phyloP scores from a whole-genome alignment of 2,113 vertebrate species.

The Micronycteris hirsuta region DNA sequence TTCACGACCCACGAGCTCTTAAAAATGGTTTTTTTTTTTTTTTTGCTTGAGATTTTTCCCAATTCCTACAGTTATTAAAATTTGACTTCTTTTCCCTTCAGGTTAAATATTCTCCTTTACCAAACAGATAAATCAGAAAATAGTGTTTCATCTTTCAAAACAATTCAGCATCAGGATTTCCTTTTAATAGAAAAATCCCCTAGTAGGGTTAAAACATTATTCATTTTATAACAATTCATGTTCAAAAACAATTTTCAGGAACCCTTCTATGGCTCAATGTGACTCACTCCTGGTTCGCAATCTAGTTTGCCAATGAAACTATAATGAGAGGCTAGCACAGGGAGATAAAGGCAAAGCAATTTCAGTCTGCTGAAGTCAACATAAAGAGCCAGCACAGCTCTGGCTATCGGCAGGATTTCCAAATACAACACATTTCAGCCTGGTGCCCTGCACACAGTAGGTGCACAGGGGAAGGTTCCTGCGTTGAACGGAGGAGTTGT shows the following conservation, averaged over 20 bases:
- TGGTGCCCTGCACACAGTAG: neutral
- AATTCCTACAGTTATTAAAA: slow-evolving; percentile 40
- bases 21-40: neutral
- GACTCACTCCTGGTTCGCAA: neutral
- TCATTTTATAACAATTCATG: slow-evolving; percentile 7
- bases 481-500: neutral
- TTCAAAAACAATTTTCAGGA: slow-evolving; percentile 25
- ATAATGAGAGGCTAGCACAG: neutral
- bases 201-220: neutral
- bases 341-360: neutral
- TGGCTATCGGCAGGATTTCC: neutral
- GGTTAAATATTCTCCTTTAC: slow-evolving; percentile 38
- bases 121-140: slow-evolving; percentile 46
- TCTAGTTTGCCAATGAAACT: neutral
- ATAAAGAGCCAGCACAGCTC: neutral
- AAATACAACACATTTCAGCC: neutral
- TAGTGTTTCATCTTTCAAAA: slow-evolving; percentile 24
- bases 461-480: neutral
- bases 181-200: neutral
- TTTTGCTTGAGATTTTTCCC: neutral
- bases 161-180: neutral
- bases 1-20: neutral
- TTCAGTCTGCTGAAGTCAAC: neutral
- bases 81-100: slow-evolving; percentile 35
- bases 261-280: neutral